A percentile compares a stretch with the other conserved stretches of the same genome.
Evolutionary conservation across 92 coral and sea anemone species (phyloP).

Genomic region (Zoanthus solanderi): DNA sequence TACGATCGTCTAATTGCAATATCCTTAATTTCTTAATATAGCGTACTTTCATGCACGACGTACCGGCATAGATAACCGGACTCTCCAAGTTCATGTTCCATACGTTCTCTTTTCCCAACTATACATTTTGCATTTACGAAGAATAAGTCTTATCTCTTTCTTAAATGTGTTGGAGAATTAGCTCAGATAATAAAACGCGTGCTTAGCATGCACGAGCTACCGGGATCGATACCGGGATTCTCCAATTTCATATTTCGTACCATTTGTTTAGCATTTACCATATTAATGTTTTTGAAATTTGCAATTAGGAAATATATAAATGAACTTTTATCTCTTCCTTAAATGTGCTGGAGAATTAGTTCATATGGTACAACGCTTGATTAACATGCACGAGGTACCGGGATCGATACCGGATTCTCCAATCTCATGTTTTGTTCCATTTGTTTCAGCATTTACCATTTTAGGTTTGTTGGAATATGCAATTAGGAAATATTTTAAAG

Average conservation of each 20-base stretch:
- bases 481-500: too few relatives aligned
- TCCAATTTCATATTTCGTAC: conserved; percentile 32
- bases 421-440: not conserved
- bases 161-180: conserved; percentile 23
- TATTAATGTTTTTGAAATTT: too few relatives aligned
- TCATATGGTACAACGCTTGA: conserved; percentile 99
- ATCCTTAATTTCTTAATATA: too few relatives aligned
- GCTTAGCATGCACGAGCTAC: conserved; percentile 80
- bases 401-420: conserved; percentile 98
- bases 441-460: too few relatives aligned
- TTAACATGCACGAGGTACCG: conserved; percentile 98
- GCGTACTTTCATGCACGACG: conserved; percentile 64
- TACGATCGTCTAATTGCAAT: too few relatives aligned
- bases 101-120: too few relatives aligned
- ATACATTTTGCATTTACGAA: too few relatives aligned
- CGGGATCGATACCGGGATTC: conserved; percentile 83
- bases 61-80: conserved; percentile 83
- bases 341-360: conserved; percentile 61
- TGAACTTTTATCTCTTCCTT: too few relatives aligned
- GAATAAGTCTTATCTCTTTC: too few relatives aligned
- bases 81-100: conserved; percentile 36
- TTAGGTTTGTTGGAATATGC: too few relatives aligned
- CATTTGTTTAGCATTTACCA: too few relatives aligned
- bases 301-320: too few relatives aligned
- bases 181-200: conserved; percentile 79